Evolutionary conservation across 2,888 invertebrate species (phyloP).

Genomic region (Melanostoma scalare): DNA sequence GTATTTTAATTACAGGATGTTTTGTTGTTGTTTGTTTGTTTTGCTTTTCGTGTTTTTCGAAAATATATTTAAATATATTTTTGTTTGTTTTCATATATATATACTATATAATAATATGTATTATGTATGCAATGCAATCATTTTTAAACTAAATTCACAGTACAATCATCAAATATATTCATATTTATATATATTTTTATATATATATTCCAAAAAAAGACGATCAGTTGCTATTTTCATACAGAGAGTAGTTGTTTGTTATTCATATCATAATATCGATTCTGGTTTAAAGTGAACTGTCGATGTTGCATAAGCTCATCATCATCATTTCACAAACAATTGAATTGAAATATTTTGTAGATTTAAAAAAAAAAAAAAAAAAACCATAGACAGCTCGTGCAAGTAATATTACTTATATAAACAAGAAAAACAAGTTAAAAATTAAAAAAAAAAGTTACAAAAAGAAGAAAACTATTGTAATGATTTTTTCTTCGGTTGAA

Average conservation of each 20-base stretch:
- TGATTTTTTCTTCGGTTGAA: background rate
- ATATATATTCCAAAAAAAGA: constrained; percentile 12
- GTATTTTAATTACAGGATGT: constrained; percentile 73
- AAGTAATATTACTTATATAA: constrained; percentile 15
- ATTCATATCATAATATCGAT: constrained; percentile 63
- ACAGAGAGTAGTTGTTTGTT: constrained; percentile 54
- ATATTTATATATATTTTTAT: background rate
- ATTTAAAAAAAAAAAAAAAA: constrained; percentile 26
- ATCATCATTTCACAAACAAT: constrained; percentile 54
- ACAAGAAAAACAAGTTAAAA: constrained; percentile 21
- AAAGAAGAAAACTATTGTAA: constrained; percentile 23
- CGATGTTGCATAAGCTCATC: constrained; percentile 43
- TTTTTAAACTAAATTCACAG: constrained; percentile 65
- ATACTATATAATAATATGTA: constrained; percentile 43
- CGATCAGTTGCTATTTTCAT: constrained; percentile 42
- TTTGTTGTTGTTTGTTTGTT: constrained; percentile 59
- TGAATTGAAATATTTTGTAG: constrained; percentile 16
- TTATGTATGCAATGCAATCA: constrained; percentile 65
- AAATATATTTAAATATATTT: constrained; percentile 67
- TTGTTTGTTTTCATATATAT: constrained; percentile 42
- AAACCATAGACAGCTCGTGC: background rate
- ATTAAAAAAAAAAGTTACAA: constrained; percentile 31
- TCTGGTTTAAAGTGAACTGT: constrained; percentile 43
- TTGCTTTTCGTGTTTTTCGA: constrained; percentile 68
- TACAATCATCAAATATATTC: constrained; percentile 55